Percentiles rank a stretch among this genome's conserved stretches.
Conservation (phyloP, 2,888 invertebrate genomes). For the Limulus polyphemus region DNA sequence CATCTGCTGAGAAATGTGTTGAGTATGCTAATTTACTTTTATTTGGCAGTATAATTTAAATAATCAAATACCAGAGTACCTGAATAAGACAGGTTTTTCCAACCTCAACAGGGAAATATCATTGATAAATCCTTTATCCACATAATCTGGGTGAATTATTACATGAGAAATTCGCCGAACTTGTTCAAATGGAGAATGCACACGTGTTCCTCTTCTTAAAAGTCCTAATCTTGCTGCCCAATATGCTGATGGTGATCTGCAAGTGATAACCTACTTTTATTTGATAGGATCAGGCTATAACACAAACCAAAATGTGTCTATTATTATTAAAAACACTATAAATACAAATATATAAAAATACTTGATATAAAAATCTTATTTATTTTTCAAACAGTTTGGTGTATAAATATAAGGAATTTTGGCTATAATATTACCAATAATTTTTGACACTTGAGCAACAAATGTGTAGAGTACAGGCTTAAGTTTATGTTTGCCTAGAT, state of each 20-base stretch:
- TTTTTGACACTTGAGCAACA: no score
- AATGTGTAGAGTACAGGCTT: no score
- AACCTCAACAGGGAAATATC: constrained; percentile 59
- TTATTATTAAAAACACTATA: no score
- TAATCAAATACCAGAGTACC: constrained; percentile 12
- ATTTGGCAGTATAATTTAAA: no score
- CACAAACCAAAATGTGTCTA: no score
- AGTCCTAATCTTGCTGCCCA: constrained; percentile 71
- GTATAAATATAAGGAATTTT: no score
- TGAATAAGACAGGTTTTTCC: constrained; percentile 46
- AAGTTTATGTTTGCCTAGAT: no score
- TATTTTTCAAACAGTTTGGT: neutral
- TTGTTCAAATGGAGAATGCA: constrained; percentile 62
- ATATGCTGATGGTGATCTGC: constrained; percentile 35
- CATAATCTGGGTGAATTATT: constrained; percentile 58
- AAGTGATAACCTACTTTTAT: neutral
- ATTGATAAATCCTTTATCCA: constrained; percentile 61
- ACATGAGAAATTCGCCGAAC: constrained; percentile 51
- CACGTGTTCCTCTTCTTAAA: constrained; percentile 53
- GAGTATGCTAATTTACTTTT: no score
- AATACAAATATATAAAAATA: no score
- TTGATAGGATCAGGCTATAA: neutral
- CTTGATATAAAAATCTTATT: neutral
- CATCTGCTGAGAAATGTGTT: no score
- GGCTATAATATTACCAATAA: no score